Percentiles rank a stretch among this genome's conserved stretches.
Conservation (phyloP, 2,797 vertebrate genomes). For the Gymnoscopelus braueri region DNA sequence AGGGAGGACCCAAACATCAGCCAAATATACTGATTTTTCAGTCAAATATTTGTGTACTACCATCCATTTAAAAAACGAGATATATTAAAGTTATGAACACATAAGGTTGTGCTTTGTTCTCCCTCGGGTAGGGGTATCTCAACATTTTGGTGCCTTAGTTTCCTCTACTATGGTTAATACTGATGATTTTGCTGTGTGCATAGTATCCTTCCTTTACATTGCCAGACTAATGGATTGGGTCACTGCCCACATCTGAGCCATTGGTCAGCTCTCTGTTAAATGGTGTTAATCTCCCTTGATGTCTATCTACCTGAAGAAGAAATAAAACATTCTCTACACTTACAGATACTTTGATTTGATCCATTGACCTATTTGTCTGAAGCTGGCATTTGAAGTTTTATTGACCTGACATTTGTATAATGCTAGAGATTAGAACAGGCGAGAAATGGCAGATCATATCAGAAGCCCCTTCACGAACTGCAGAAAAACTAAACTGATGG, state of each 20-base stretch:
- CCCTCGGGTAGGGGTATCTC: no score
- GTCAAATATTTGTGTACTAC: no score
- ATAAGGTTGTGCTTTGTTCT: no score
- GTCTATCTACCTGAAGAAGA: constrained; percentile 45
- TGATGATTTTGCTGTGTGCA: no score
- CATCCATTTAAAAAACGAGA: no score
- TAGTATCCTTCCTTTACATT: constrained; percentile 45
- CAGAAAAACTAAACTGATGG: neutral
- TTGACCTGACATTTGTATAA: neutral
- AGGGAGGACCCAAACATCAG: no score
- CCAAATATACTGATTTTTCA: no score
- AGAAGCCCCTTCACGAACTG: neutral
- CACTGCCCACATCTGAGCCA: constrained; percentile 50
- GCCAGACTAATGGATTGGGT: constrained; percentile 60
- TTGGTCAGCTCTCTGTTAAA: constrained; percentile 49
- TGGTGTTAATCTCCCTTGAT: constrained; percentile 29
- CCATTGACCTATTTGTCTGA: constrained; percentile 59
- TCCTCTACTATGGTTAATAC: no score
- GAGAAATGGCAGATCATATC: constrained; percentile 3
- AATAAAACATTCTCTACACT: constrained; percentile 54
- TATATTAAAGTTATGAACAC: no score
- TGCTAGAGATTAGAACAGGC: constrained; percentile 10
- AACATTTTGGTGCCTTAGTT: no score
- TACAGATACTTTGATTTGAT: constrained; percentile 51
- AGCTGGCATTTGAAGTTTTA: constrained; percentile 7